Conservation (phyloP, 2,797 vertebrate species). For the Sarcoramphus papa region DNA sequence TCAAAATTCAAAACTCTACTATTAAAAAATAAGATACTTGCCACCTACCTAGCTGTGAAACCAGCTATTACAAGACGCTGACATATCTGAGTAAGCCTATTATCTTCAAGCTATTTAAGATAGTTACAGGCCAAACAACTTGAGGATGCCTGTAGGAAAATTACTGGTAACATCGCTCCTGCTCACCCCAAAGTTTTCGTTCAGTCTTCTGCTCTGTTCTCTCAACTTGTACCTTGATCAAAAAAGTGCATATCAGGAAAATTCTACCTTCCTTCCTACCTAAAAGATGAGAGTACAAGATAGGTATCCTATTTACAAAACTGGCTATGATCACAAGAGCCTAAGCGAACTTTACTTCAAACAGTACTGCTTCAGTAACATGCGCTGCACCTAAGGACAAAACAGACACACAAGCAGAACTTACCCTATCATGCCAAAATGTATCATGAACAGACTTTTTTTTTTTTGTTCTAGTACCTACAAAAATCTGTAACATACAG, state of each 20-base stretch:
- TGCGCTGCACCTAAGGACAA: rapidly evolving
- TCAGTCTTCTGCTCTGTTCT: not conserved
- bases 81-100: not conserved
- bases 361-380: not conserved
- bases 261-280: not conserved
- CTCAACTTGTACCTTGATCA: not conserved
- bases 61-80: not conserved
- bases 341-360: not conserved
- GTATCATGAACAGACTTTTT: not conserved
- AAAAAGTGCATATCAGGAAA: not conserved
- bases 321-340: not conserved
- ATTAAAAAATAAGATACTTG: not conserved
- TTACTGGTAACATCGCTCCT: not conserved
- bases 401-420: not conserved
- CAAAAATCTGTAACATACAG: not conserved
- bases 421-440: not conserved
- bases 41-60: not conserved
- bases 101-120: not conserved
- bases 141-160: not conserved
- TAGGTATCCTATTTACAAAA: not conserved
- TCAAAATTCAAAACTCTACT: not conserved
- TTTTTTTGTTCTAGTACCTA: not conserved
- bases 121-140: not conserved
- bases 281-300: not conserved
- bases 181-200: not conserved